phyloP scores from a whole-genome alignment of 2,113 vertebrate genomes.

The Choloepus hoffmanni region DNA sequence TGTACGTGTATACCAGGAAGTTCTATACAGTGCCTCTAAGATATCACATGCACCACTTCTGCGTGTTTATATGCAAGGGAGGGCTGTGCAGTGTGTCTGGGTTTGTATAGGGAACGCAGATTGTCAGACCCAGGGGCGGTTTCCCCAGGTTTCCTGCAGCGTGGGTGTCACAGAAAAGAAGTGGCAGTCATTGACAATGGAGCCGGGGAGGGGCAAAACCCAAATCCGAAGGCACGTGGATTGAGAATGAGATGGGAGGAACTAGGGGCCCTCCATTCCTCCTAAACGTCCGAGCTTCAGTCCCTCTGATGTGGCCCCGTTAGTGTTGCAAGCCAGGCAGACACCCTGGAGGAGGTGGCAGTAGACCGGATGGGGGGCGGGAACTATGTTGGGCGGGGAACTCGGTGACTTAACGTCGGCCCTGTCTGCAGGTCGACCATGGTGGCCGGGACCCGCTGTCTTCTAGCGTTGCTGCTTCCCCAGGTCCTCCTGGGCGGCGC shows the following conservation, averaged over 20 bases:
- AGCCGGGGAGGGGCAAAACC: not conserved
- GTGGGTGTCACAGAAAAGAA: conserved; percentile 1
- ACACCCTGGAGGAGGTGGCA: conserved; percentile 68
- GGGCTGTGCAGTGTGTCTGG: not conserved
- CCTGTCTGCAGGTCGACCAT: conserved; percentile 95
- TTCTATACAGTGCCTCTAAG: conserved; percentile 48
- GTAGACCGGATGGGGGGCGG: not conserved
- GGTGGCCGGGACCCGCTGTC: conserved; percentile 96
- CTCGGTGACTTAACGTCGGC: conserved; percentile 78
- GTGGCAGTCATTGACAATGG: conserved; percentile 1
- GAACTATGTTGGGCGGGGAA: conserved; percentile 59
- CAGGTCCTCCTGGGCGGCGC: conserved; percentile 96
- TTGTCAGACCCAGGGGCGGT: not conserved
- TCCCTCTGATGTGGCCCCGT: not conserved
- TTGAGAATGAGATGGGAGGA: not conserved
- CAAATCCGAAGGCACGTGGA: not conserved
- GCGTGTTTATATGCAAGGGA: conserved; percentile 55
- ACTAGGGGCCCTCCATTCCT: not conserved
- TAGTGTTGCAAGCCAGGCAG: not conserved
- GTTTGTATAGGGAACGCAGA: not conserved
- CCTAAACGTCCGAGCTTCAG: not conserved
- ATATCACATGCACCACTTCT: conserved; percentile 58
- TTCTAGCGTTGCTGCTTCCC: conserved; percentile 98
- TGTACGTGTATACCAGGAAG: conserved; percentile 54
- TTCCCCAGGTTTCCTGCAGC: not conserved